Conservation (phyloP, 2,113 vertebrate species). For the Leucopternis melanops region DNA sequence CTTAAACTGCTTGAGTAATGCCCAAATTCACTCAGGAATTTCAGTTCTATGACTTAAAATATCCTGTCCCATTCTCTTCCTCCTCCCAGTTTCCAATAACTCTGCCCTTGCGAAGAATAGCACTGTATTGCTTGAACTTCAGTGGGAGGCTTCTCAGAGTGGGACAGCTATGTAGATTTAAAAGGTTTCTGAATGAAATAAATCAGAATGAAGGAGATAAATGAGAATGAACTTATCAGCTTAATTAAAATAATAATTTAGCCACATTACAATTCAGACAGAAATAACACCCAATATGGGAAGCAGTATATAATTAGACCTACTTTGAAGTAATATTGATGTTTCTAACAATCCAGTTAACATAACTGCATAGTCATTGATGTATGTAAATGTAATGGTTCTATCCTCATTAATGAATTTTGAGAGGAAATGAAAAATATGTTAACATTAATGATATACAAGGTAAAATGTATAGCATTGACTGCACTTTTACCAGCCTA, state of each 20-base stretch:
- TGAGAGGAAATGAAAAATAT: not conserved
- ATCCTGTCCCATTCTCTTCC: not conserved
- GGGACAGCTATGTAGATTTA: not conserved
- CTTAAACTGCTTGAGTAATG: not conserved
- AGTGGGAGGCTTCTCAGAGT: not conserved
- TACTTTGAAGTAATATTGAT: not conserved
- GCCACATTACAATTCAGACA: not conserved
- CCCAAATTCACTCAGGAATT: not conserved
- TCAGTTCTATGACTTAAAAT: not conserved
- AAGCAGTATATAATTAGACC: not conserved
- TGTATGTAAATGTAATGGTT: not conserved
- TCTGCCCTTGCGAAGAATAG: not conserved
- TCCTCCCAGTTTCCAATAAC: not conserved
- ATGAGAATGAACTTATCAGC: not conserved
- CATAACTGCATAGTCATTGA: not conserved
- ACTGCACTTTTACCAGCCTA: not conserved
- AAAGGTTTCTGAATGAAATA: not conserved
- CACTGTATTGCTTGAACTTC: not conserved
- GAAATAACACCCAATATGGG: not conserved
- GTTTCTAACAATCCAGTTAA: not conserved
- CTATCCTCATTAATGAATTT: not conserved
- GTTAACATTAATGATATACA: not conserved
- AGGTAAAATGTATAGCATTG: not conserved
- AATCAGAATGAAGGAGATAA: not conserved
- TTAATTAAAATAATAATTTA: conserved; percentile 34